These are phyloP conservation scores for Chaunax sp. DNA, from an alignment of 2,797 vertebrate genomes.

Conservation along the genomic window DNA sequence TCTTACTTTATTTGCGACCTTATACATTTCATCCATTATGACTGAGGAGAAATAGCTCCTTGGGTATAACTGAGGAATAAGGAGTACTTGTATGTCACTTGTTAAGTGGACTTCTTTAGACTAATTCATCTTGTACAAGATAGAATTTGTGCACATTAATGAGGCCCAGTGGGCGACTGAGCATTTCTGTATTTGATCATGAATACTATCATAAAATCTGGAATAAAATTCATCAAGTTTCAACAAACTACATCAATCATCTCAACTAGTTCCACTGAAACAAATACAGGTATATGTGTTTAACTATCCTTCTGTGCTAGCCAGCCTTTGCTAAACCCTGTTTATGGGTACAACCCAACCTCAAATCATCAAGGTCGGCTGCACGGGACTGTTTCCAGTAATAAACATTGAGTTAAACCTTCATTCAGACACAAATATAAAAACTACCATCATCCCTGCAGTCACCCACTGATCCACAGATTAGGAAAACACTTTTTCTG, in stretches of 20 bases:
- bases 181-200: slow-evolving; percentile 2
- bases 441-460: slow-evolving; percentile 22
- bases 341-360: background rate
- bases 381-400: slow-evolving; percentile 6
- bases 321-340: background rate
- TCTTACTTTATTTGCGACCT: background rate
- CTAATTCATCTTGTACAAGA: background rate
- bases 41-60: background rate
- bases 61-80: background rate
- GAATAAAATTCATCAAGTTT: background rate
- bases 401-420: slow-evolving; percentile 26
- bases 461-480: slow-evolving; percentile 29
- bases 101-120: background rate
- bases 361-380: slow-evolving; percentile 1
- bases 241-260: background rate
- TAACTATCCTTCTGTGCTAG: background rate
- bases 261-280: background rate
- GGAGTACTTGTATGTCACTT: background rate
- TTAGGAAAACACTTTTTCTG: slow-evolving; percentile 26
- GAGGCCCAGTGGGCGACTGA: background rate
- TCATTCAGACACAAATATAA: slow-evolving; percentile 28
- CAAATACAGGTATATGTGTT: background rate
- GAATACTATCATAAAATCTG: background rate
- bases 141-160: background rate
- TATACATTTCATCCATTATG: background rate